A percentile compares a stretch with the other conserved stretches of the same genome.
These are phyloP conservation scores for Potamilus streckersoni DNA, from an alignment of 1,140 invertebrate species.

Conservation along the genomic window DNA sequence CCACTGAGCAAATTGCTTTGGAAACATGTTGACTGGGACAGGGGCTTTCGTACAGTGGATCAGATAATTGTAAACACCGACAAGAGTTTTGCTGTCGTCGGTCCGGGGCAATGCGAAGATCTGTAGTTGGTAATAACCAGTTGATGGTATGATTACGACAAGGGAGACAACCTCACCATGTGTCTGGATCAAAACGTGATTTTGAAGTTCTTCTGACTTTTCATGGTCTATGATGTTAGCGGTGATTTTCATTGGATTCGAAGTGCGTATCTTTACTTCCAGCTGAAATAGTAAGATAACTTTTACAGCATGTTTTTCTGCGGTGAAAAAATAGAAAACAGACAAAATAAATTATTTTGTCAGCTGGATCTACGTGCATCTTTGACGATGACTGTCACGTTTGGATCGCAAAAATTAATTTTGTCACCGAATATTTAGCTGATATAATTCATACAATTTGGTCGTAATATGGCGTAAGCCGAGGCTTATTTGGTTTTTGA, in stretches of 20 bases:
- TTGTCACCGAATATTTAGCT: too few relatives aligned
- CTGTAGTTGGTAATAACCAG: conserved; percentile 61
- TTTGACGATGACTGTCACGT: too few relatives aligned
- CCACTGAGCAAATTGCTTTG: conserved; percentile 65
- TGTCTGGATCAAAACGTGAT: conserved; percentile 52
- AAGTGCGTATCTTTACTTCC: conserved; percentile 39
- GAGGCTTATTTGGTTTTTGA: too few relatives aligned
- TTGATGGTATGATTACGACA: conserved; percentile 41
- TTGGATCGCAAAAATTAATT: too few relatives aligned
- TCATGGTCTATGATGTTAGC: conserved; percentile 56
- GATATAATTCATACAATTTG: too few relatives aligned
- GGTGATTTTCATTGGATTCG: conserved; percentile 51
- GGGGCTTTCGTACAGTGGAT: conserved; percentile 38
- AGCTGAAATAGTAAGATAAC: conserved; percentile 22
- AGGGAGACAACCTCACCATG: conserved; percentile 33
- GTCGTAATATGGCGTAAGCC: too few relatives aligned
- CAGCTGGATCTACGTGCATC: too few relatives aligned
- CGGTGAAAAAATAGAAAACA: too few relatives aligned
- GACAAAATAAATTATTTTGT: too few relatives aligned
- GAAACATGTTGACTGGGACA: conserved; percentile 41
- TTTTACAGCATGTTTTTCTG: too few relatives aligned
- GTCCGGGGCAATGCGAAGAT: conserved; percentile 54
- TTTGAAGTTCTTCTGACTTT: conserved; percentile 49
- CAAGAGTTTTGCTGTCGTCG: conserved; percentile 57
- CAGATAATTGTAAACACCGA: conserved; percentile 62